Base-by-base conservation (phyloP, 2,113 vertebrate genomes). In the Petroica traversi region DNA sequence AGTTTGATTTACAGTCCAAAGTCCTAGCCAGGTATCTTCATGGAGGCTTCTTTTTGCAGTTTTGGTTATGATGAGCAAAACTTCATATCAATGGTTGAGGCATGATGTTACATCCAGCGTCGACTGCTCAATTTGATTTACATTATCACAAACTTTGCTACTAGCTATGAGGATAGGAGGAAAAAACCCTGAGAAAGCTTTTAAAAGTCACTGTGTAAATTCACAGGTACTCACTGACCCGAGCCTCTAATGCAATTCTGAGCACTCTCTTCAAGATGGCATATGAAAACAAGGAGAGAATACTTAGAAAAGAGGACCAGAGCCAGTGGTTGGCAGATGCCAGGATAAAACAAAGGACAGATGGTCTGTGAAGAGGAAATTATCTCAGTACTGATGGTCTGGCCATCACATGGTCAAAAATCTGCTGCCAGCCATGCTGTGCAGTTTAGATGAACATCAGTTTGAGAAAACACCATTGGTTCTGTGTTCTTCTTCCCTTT, bases 381-480 rank as follows among this genome's bases (percentile, higher is more conserved):
- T 11, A 20, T 41, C 26, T 63, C 25, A 7, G 7, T 61, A 6
- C 7, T 7, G 7, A 9, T 33, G 20, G 36, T 31, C 26, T 75
- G 24, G 12, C 9, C 5, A 17, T 17, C n/a, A n/a, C n/a, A n/a
- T n/a, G n/a, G n/a, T 26, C 38, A 25, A 4, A 22, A 61, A 4
- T 23, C 34, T 17, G 15, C 19, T 38, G 31, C 9, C 4, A 19
- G 22, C n/a, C 15, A 2, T 33, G 20, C 41, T 45, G 34, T n/a
- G 14, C 6, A 3, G 19, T 58, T 52, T 4, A 19, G 9, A 14
- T 22, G 22, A 62, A 25, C 28, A 41, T 54, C 20, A 28, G 14
- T 8, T 40, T 62, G 46, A 46, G 33, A 2, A 12, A 61, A 45
- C 0, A 2, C 0, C 0, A 14, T 28, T 8, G 2, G 5, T 66